Evolutionary conservation across 2,888 invertebrate genomes (phyloP).

Genomic region (Ecliptopera silaceata): DNA sequence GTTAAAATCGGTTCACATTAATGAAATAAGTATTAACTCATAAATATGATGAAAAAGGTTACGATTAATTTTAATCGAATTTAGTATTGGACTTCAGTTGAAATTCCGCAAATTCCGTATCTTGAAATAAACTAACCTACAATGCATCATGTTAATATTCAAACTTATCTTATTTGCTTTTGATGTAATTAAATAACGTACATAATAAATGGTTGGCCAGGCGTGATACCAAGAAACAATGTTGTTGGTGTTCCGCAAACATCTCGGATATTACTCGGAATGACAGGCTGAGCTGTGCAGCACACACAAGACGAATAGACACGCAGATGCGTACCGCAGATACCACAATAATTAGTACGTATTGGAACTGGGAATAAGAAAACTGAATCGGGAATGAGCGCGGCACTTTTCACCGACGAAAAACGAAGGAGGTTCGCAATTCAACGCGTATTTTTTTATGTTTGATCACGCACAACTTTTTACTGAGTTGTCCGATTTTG

Average conservation of each 20-base stretch:
- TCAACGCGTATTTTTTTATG: too few relatives aligned
- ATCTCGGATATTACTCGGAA: slow-evolving; percentile 21
- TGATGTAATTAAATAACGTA: slow-evolving; percentile 7
- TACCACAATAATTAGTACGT: slow-evolving; percentile 16
- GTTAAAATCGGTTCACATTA: too few relatives aligned
- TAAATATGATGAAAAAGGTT: too few relatives aligned
- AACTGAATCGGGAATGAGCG: not conserved
- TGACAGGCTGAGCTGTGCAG: too few relatives aligned
- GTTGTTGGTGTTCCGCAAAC: slow-evolving; percentile 17
- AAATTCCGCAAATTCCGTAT: too few relatives aligned
- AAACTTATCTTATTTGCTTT: slow-evolving; percentile 1
- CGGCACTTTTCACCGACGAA: not conserved
- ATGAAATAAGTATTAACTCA: too few relatives aligned
- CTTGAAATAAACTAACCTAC: too few relatives aligned
- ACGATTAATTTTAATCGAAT: too few relatives aligned
- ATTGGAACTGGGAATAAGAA: slow-evolving; percentile 3
- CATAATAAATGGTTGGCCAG: slow-evolving; percentile 1
- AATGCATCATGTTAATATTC: not conserved
- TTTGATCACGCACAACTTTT: too few relatives aligned
- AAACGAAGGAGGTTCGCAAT: too few relatives aligned
- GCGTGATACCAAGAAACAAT: slow-evolving; percentile 24
- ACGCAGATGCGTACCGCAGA: slow-evolving; percentile 24
- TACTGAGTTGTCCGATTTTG: too few relatives aligned
- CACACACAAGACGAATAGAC: slow-evolving; percentile 21
- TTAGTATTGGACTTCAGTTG: too few relatives aligned